Conservation (phyloP, 2,888 invertebrate species). For the Dione juno region DNA sequence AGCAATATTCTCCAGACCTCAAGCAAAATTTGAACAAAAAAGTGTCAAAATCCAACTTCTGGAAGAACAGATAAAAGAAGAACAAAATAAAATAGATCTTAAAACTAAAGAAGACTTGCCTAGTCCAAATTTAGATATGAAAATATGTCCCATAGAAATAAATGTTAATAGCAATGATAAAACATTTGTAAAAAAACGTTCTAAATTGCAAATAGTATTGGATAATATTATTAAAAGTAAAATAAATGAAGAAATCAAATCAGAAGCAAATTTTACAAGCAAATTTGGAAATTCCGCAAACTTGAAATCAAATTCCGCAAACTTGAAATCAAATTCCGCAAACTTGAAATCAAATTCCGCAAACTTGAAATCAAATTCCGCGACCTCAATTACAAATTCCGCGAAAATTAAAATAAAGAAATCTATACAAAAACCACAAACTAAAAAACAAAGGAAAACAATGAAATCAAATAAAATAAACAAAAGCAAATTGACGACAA, state of each 20-base stretch:
- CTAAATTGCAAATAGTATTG: slow-evolving; percentile 61
- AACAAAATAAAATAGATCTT: slow-evolving; percentile 10
- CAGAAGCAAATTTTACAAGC: slow-evolving; percentile 23
- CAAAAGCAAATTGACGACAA: not conserved
- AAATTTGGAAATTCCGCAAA: slow-evolving; percentile 19
- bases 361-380: not conserved
- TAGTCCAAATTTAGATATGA: not conserved
- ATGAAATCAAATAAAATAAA: not conserved
- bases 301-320: slow-evolving; percentile 3
- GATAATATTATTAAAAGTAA: slow-evolving; percentile 58
- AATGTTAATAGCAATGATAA: slow-evolving; percentile 47
- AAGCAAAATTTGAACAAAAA: slow-evolving; percentile 28
- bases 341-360: not conserved
- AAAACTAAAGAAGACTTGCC: slow-evolving; percentile 6
- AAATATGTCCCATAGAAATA: slow-evolving; percentile 23
- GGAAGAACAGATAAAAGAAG: slow-evolving; percentile 31
- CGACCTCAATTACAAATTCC: not conserved
- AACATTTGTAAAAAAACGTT: slow-evolving; percentile 59
- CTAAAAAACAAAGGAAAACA: not conserved
- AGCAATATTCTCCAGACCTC: slow-evolving; percentile 48
- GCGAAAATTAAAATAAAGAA: not conserved
- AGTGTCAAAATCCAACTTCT: slow-evolving; percentile 30
- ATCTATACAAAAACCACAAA: not conserved
- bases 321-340: not conserved
- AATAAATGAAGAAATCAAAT: slow-evolving; percentile 31